These are phyloP conservation scores for Parnassius smintheus DNA, from an alignment of 2,888 invertebrate species.

Conservation along the genomic window DNA sequence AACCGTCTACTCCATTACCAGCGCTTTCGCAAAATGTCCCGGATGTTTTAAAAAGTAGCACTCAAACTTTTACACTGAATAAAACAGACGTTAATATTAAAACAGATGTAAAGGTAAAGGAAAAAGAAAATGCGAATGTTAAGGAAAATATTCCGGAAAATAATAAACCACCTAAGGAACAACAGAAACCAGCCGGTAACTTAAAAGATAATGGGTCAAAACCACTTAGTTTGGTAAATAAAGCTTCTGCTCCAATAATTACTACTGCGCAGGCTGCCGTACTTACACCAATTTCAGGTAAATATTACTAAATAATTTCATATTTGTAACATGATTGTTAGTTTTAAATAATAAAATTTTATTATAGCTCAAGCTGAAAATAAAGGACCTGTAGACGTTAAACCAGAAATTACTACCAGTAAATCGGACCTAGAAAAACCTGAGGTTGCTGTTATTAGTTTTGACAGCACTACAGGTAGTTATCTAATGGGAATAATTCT, in stretches of 20 bases:
- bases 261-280: slow-evolving; percentile 34
- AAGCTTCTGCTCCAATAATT: slow-evolving; percentile 38
- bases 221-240: slow-evolving; percentile 40
- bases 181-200: slow-evolving; percentile 28
- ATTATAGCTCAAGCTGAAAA: slow-evolving; percentile 40
- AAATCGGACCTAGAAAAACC: slow-evolving; percentile 31
- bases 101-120: slow-evolving; percentile 38
- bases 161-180: slow-evolving; percentile 16
- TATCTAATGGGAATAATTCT: no score
- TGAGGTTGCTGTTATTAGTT: slow-evolving; percentile 43
- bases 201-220: slow-evolving; percentile 43
- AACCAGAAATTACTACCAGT: slow-evolving; percentile 36
- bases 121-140: slow-evolving; percentile 42
- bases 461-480: slow-evolving; percentile 40
- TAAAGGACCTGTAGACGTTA: slow-evolving; percentile 27
- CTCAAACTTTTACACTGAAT: slow-evolving; percentile 36
- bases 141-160: slow-evolving; percentile 56
- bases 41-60: slow-evolving; percentile 47
- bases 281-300: slow-evolving; percentile 1
- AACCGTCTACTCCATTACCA: slow-evolving; percentile 40
- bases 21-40: slow-evolving; percentile 42
- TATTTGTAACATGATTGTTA: not conserved
- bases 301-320: not conserved
- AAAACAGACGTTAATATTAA: slow-evolving; percentile 41
- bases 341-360: slow-evolving; percentile 8